A percentile compares a stretch with the other conserved stretches of the same genome.
Conservation (phyloP, 1,140 invertebrate species). For the Macrotrachela quadricornifera region DNA sequence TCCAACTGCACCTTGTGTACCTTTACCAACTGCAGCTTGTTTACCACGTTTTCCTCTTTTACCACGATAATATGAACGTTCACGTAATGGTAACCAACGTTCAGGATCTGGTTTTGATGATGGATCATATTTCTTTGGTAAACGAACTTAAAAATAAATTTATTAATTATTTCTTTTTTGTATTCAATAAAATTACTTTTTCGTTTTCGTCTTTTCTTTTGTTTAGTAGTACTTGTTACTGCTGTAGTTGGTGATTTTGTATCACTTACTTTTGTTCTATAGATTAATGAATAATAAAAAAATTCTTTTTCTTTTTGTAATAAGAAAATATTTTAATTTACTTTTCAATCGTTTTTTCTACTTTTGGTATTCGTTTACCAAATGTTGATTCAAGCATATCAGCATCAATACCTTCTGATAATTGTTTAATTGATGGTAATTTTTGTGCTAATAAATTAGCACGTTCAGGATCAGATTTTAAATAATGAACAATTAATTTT, state of each 20-base stretch:
- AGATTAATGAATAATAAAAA: too few relatives aligned
- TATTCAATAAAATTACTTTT: too few relatives aligned
- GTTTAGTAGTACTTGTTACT: slow-evolving; percentile 22
- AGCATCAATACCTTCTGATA: too few relatives aligned
- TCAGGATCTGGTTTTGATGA: slow-evolving; percentile 69
- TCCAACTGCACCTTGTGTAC: slow-evolving; percentile 8
- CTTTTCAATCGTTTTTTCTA: too few relatives aligned
- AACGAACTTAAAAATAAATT: slow-evolving; percentile 15
- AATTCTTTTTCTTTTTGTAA: too few relatives aligned
- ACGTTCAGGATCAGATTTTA: slow-evolving; percentile 49
- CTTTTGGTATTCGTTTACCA: too few relatives aligned
- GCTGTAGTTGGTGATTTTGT: slow-evolving; percentile 15
- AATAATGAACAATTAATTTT: slow-evolving; percentile 65
- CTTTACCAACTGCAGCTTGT: slow-evolving; percentile 3
- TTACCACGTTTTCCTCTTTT: slow-evolving; percentile 3
- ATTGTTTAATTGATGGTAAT: too few relatives aligned
- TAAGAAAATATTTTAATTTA: too few relatives aligned
- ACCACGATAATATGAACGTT: slow-evolving; percentile 55
- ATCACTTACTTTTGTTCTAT: slow-evolving; percentile 10
- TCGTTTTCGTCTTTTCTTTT: slow-evolving; percentile 48
- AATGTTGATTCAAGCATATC: too few relatives aligned
- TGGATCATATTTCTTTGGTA: slow-evolving; percentile 73
- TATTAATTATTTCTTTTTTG: too few relatives aligned
- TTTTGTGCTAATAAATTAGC: slow-evolving; percentile 33
- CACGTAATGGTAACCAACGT: slow-evolving; percentile 79